Base-by-base conservation (phyloP, 2,797 vertebrate species). In the Coracias cyanogaster region DNA sequence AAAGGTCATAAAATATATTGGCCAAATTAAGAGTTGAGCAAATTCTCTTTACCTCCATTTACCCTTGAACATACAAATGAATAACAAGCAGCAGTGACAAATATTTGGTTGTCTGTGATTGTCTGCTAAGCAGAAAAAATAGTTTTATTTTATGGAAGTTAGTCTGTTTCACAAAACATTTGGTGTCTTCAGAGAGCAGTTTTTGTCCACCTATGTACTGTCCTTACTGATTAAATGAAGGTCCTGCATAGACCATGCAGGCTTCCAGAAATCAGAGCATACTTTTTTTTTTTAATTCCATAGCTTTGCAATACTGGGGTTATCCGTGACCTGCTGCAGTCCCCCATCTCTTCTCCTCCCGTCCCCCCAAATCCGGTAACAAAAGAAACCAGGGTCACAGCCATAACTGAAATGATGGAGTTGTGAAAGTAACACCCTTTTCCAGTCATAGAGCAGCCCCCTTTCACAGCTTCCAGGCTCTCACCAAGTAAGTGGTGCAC, bases 11-110 rank as follows among this genome's bases (percentile, higher is more conserved):
- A 85, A 93, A 91, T 41, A 82, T 24, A 35, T 54, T 62, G 28
- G 64, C 48, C 1, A 1, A 84, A 82, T 77, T 25, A 49, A 41
- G 77, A 57, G 22, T 24, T 39, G 41, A 74, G 22, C 13, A 69
- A 45, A 60, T 89, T 95, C 89, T 95, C 28, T 69, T 80, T 66
- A 41, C 64, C 37, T 90, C 33, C 28, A 33, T 77, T 77, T 84
- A 64, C 60, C 15, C 39, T 66, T 67, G 33, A 80, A 64, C 15
- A 28, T 58, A 46, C 0, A 4, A 72, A 57, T 35, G 2, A 86
- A 55, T 76, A 69, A 45, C 0, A 1, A 79, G 3, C n/a, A 66
- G 7, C 37, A 73, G 5, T 64, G 52, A 66, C n/a, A 82, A 79
- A 33, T 67, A 43, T 72, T 62, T 80, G 14, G 29, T 67, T 83